phyloP scores from a whole-genome alignment of 2,888 invertebrate genomes.

The Xanthorhoe spadicearia region DNA sequence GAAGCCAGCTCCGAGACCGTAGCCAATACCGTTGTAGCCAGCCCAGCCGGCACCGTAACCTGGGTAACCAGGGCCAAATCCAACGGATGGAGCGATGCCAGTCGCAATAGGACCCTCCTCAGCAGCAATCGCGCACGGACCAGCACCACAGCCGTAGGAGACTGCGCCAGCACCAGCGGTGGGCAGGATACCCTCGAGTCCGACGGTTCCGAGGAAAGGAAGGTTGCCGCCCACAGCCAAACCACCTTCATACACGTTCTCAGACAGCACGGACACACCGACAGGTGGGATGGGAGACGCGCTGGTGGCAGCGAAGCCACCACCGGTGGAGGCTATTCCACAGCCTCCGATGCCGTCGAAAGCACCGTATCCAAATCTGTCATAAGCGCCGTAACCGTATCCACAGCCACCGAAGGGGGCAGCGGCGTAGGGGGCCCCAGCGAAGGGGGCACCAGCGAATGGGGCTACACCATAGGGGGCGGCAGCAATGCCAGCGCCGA shows the following conservation, averaged over 20 bases:
- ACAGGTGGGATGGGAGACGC: constrained; percentile 52
- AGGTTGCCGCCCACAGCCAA: constrained; percentile 52
- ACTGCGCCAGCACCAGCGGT: constrained; percentile 51
- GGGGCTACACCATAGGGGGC: no score
- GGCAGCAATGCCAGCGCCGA: constrained; percentile 27
- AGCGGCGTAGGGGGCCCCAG: not conserved
- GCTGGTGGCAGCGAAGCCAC: constrained; percentile 45
- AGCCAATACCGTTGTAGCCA: constrained; percentile 16
- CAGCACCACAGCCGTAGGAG: constrained; percentile 50
- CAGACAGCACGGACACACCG: constrained; percentile 55
- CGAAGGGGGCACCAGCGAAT: constrained; percentile 18
- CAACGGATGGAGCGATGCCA: constrained; percentile 12
- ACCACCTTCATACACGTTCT: constrained; percentile 56
- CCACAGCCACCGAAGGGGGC: constrained; percentile 9
- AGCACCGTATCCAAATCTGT: not conserved
- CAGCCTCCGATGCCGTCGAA: no score
- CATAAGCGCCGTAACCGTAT: constrained; percentile 14
- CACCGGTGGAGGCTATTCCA: constrained; percentile 44
- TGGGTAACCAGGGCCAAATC: constrained; percentile 4
- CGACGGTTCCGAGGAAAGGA: constrained; percentile 56
- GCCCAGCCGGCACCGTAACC: constrained; percentile 18
- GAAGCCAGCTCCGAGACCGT: not conserved
- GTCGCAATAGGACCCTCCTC: constrained; percentile 30
- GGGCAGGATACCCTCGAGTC: constrained; percentile 51
- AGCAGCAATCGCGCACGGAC: constrained; percentile 38